These are phyloP conservation scores for Opisthograptis luteolata DNA, from an alignment of 2,888 invertebrate species.

Conservation along the genomic window DNA sequence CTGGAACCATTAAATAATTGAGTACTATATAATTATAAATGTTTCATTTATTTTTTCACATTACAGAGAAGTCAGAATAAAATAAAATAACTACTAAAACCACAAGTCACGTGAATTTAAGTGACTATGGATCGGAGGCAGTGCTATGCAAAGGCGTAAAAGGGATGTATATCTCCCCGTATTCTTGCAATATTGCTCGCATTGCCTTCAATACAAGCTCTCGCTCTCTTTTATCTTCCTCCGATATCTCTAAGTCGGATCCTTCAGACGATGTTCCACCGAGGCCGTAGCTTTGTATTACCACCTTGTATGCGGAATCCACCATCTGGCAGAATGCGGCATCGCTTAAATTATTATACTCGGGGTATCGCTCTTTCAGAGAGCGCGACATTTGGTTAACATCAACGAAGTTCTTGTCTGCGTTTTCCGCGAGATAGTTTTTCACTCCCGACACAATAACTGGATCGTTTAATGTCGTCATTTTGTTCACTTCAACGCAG, in stretches of 20 bases:
- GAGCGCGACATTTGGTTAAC: slow-evolving; percentile 93
- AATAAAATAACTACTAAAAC: too few relatives aligned
- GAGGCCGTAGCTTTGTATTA: slow-evolving; percentile 87
- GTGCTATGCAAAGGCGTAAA: too few relatives aligned
- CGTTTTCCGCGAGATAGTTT: slow-evolving; percentile 92
- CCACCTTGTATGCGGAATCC: slow-evolving; percentile 90
- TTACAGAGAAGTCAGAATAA: too few relatives aligned
- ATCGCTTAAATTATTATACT: slow-evolving; percentile 92
- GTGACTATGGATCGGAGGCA: too few relatives aligned
- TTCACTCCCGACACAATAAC: slow-evolving; percentile 85
- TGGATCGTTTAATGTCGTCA: slow-evolving; percentile 82
- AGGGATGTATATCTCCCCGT: too few relatives aligned
- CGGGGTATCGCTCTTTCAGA: slow-evolving; percentile 88
- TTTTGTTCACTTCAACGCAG: slow-evolving; percentile 52
- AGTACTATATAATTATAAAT: background rate
- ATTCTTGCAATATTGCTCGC: too few relatives aligned
- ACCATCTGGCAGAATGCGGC: slow-evolving; percentile 91
- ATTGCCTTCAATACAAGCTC: slow-evolving; percentile 79
- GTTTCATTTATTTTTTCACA: too few relatives aligned
- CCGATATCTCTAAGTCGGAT: slow-evolving; percentile 89
- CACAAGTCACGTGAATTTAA: too few relatives aligned
- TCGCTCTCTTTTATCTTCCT: slow-evolving; percentile 90
- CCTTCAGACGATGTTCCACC: slow-evolving; percentile 85
- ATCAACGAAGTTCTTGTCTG: slow-evolving; percentile 91
- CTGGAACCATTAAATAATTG: slow-evolving; percentile 41